These are phyloP conservation scores for Leguminivora glycinivorella DNA, from an alignment of 1,140 invertebrate species.

Conservation along the genomic window DNA sequence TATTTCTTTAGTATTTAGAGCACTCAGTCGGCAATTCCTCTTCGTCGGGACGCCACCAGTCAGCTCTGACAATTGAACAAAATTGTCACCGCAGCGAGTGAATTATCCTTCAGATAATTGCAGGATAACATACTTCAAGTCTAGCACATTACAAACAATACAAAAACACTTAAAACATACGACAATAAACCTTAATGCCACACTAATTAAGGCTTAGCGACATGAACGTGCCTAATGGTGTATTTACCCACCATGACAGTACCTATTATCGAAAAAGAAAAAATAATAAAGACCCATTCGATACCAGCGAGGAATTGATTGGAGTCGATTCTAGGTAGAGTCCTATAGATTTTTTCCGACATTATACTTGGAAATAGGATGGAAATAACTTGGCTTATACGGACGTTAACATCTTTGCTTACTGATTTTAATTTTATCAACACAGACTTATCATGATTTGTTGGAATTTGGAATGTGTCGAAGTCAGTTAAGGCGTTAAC, in stretches of 20 bases:
- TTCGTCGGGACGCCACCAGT: slow-evolving; percentile 9
- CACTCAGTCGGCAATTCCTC: background rate
- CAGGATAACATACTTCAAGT: slow-evolving; percentile 47
- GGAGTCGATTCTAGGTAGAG: slow-evolving; percentile 60
- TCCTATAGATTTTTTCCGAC: slow-evolving; percentile 43
- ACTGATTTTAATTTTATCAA: slow-evolving; percentile 22
- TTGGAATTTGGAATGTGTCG: background rate
- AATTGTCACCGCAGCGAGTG: slow-evolving; percentile 52
- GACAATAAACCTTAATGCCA: slow-evolving; percentile 34
- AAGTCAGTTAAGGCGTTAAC: too few relatives aligned
- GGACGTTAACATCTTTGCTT: slow-evolving; percentile 20
- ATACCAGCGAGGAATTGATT: slow-evolving; percentile 52
- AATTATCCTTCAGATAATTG: slow-evolving; percentile 56
- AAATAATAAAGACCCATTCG: slow-evolving; percentile 50
- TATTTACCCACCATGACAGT: slow-evolving; percentile 38
- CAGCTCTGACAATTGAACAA: slow-evolving; percentile 34
- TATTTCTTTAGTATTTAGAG: background rate
- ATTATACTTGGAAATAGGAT: slow-evolving; percentile 54
- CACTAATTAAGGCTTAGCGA: slow-evolving; percentile 27
- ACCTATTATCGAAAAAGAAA: slow-evolving; percentile 47
- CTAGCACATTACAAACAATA: slow-evolving; percentile 35
- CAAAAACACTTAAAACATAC: slow-evolving; percentile 6
- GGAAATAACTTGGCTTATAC: slow-evolving; percentile 20
- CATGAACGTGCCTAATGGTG: slow-evolving; percentile 29
- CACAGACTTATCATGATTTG: background rate